Conservation (phyloP, 1,140 invertebrate species). For the Lycorma delicatula region DNA sequence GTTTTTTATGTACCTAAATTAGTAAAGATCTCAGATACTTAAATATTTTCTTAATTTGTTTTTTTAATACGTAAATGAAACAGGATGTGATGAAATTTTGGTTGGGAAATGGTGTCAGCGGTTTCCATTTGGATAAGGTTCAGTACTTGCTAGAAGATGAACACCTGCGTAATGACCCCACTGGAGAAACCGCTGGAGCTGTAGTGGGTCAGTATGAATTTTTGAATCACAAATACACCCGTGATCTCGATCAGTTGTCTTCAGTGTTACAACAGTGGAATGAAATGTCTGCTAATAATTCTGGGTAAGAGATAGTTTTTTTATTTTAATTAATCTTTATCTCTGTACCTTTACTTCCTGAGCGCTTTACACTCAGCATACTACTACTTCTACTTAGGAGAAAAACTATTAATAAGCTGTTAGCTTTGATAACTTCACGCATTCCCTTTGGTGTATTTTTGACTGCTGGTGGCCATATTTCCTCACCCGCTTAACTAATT, state of each 20-base stretch:
- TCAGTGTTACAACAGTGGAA: conserved; percentile 53
- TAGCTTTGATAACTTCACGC: too few species aligned
- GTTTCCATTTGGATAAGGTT: conserved; percentile 57
- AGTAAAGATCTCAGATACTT: too few species aligned
- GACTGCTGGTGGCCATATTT: too few species aligned
- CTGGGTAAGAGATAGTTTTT: conserved; percentile 34
- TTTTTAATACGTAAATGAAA: too few species aligned
- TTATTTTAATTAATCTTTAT: background rate
- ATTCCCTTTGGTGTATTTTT: too few species aligned
- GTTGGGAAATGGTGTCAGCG: conserved; percentile 57
- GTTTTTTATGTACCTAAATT: too few species aligned
- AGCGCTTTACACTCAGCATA: too few species aligned
- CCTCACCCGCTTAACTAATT: too few species aligned
- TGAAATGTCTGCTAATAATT: conserved; percentile 41
- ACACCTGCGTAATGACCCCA: conserved; percentile 35
- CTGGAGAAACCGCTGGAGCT: conserved; percentile 1
- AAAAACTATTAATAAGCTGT: too few species aligned
- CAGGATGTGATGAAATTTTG: conserved; percentile 48
- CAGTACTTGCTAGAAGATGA: conserved; percentile 41
- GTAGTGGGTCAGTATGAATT: conserved; percentile 41
- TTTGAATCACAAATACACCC: conserved; percentile 52
- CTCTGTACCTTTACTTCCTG: too few species aligned
- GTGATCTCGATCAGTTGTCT: conserved; percentile 47
- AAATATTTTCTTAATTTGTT: too few species aligned
- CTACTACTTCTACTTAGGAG: too few species aligned